These are phyloP conservation scores for Drosophila meridionalis DNA, from an alignment of 2,888 invertebrate species.

Conservation along the genomic window DNA sequence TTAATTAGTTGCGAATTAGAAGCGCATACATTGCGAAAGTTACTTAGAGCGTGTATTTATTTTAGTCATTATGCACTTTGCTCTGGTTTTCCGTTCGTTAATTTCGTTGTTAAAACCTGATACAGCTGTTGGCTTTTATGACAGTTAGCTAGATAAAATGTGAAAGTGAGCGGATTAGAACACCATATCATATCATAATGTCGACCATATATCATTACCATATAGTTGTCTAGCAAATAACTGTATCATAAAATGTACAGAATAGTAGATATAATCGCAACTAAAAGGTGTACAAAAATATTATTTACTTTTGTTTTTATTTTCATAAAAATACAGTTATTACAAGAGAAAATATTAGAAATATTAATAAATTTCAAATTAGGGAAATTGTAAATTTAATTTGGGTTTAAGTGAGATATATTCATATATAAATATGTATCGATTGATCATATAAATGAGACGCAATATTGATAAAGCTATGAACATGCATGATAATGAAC, in stretches of 20 bases:
- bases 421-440: not conserved
- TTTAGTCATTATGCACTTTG: not conserved
- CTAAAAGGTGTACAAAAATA: not conserved
- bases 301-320: too few species aligned
- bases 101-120: not conserved
- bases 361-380: too few species aligned
- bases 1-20: constrained; percentile 16
- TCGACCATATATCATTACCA: not conserved
- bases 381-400: too few species aligned
- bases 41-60: not conserved
- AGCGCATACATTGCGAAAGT: not conserved
- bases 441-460: not conserved
- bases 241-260: not conserved
- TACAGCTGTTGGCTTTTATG: constrained; percentile 1
- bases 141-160: not conserved
- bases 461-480: not conserved
- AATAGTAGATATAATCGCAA: not conserved
- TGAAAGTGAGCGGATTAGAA: not conserved
- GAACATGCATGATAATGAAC: not conserved
- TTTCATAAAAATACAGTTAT: too few species aligned
- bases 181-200: constrained; percentile 4
- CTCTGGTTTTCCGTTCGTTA: constrained; percentile 1
- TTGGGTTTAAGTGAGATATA: too few species aligned
- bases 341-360: too few species aligned
- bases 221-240: constrained; percentile 1